A percentile compares a stretch with the other conserved stretches of the same genome.
These are phyloP conservation scores for Darevskia mixta DNA, from an alignment of 2,797 vertebrate genomes.

Conservation along the genomic window DNA sequence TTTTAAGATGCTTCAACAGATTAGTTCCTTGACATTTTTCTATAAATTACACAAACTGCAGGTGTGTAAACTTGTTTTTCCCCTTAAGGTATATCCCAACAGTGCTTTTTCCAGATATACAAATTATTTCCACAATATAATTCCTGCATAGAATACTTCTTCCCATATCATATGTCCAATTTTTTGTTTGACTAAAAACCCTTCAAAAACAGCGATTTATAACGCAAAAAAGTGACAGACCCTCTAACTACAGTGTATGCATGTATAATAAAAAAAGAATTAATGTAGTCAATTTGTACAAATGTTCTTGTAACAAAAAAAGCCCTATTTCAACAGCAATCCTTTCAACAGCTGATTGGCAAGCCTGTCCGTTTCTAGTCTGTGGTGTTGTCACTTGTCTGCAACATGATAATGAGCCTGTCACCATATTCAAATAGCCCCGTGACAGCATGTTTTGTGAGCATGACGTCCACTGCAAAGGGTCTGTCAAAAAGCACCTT, in stretches of 20 bases:
- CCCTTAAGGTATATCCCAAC: slow-evolving; percentile 56
- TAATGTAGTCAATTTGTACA: slow-evolving; percentile 87
- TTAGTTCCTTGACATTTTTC: not conserved
- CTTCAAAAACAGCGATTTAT: slow-evolving; percentile 77
- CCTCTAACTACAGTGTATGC: slow-evolving; percentile 78
- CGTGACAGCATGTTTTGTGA: slow-evolving; percentile 86
- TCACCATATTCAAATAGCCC: slow-evolving; percentile 89
- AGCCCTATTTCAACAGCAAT: slow-evolving; percentile 77
- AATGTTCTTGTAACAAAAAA: slow-evolving; percentile 85
- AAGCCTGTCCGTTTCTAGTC: slow-evolving; percentile 84
- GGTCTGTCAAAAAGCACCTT: slow-evolving; percentile 87
- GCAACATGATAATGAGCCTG: slow-evolving; percentile 90
- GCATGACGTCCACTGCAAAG: slow-evolving; percentile 84
- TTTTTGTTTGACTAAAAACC: slow-evolving; percentile 75
- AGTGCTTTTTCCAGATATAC: slow-evolving; percentile 35
- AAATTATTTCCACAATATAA: not conserved
- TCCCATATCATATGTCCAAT: slow-evolving; percentile 68
- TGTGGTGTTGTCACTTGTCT: slow-evolving; percentile 84
- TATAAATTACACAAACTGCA: not conserved
- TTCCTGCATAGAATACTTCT: not conserved
- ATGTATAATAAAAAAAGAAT: slow-evolving; percentile 80
- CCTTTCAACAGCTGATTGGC: slow-evolving; percentile 86
- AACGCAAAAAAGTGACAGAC: slow-evolving; percentile 77
- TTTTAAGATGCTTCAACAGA: not conserved
- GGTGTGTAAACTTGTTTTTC: slow-evolving; percentile 42